Conservation (phyloP, 2,113 vertebrate species). For the Hypanus sabinus region DNA sequence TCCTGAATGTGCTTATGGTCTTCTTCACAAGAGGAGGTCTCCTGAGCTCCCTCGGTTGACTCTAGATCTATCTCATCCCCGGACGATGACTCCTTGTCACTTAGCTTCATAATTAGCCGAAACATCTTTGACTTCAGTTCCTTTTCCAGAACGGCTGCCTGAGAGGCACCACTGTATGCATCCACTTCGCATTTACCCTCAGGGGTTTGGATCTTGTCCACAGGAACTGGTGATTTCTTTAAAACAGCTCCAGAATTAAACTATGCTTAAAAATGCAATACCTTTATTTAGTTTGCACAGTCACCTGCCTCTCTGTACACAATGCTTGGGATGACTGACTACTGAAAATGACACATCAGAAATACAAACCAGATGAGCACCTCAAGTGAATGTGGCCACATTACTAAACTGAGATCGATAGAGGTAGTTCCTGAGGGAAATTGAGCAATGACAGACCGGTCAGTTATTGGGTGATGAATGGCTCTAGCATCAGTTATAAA, state of each 20-base stretch:
- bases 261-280: background rate
- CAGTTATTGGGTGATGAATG: background rate
- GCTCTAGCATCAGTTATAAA: too few species aligned
- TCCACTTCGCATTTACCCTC: conserved; percentile 37
- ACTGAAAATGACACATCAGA: too few species aligned
- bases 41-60: conserved; percentile 52
- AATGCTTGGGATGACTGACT: background rate
- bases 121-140: conserved; percentile 62
- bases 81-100: conserved; percentile 70
- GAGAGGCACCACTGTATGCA: conserved; percentile 45
- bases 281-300: too few species aligned
- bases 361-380: background rate
- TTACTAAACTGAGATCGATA: background rate
- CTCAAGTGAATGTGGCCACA: too few species aligned
- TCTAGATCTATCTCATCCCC: conserved; percentile 66
- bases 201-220: background rate
- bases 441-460: background rate
- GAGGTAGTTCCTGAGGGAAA: background rate
- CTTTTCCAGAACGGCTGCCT: conserved; percentile 54
- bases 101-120: conserved; percentile 64
- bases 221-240: background rate
- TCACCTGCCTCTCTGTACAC: too few species aligned
- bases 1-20: conserved; percentile 55
- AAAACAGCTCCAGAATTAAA: background rate
- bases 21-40: conserved; percentile 54